These are phyloP conservation scores for Procavia capensis DNA, from an alignment of 2,113 vertebrate species.

Conservation along the genomic window DNA sequence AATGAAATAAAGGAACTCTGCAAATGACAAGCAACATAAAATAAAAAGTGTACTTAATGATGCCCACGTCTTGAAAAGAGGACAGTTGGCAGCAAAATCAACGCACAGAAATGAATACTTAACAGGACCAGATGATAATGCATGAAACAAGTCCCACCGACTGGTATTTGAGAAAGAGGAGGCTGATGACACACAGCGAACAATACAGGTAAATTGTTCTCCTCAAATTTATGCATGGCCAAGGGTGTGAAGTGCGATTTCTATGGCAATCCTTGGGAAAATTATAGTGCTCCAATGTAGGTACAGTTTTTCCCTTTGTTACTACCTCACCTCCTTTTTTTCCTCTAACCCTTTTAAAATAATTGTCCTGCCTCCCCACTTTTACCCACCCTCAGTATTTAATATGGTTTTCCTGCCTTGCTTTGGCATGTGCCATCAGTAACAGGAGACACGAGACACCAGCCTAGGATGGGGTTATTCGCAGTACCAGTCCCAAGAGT, in stretches of 20 bases:
- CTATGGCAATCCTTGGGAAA: constrained; percentile 58
- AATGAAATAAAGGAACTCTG: constrained; percentile 60
- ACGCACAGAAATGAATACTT: not conserved
- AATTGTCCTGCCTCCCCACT: constrained; percentile 56
- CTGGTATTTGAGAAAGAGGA: not conserved
- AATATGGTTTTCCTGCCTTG: not conserved
- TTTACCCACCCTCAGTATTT: not conserved
- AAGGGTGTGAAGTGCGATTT: constrained; percentile 56
- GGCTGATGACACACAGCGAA: constrained; percentile 15
- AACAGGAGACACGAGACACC: not conserved
- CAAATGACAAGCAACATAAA: constrained; percentile 9
- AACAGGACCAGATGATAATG: not conserved
- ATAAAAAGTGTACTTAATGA: constrained; percentile 58
- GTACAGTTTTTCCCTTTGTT: constrained; percentile 33
- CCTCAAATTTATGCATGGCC: constrained; percentile 41
- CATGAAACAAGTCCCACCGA: not conserved
- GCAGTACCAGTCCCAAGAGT: fast-evolving
- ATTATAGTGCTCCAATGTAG: constrained; percentile 47
- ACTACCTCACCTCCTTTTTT: not conserved
- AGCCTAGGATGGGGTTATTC: not conserved
- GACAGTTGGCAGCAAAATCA: constrained; percentile 50
- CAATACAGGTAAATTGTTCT: constrained; percentile 68
- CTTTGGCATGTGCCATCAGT: not conserved
- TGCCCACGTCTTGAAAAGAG: constrained; percentile 49
- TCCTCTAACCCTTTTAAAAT: constrained; percentile 56